phyloP scores from a whole-genome alignment of 2,888 invertebrate species.

The Deilephila elpenor region DNA sequence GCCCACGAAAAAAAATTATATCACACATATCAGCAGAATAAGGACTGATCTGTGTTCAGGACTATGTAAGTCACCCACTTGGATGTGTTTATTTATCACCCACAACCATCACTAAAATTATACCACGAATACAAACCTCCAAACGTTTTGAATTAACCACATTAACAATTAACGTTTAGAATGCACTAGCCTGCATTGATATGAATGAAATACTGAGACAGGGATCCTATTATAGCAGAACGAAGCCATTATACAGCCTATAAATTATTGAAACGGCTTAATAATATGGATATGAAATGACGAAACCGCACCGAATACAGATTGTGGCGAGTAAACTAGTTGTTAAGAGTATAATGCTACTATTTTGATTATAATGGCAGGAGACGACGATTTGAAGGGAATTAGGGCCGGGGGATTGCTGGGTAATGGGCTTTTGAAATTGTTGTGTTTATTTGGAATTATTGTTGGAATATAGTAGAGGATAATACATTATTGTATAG shows the following conservation, averaged over 20 bases:
- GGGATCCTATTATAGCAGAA: slow-evolving; percentile 9
- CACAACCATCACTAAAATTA: no score
- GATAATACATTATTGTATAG: no score
- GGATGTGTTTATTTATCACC: no score
- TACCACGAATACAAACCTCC: no score
- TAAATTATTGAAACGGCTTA: slow-evolving; percentile 22
- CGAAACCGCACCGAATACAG: background rate
- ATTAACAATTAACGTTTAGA: background rate
- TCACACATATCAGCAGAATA: no score
- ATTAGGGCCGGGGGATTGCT: background rate
- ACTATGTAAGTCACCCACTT: no score
- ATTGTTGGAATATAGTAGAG: background rate
- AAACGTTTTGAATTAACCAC: background rate
- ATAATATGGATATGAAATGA: slow-evolving; percentile 20
- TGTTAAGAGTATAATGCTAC: background rate
- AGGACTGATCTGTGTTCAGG: no score
- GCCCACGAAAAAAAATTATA: no score
- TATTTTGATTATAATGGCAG: slow-evolving; percentile 2
- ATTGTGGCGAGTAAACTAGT: slow-evolving; percentile 2
- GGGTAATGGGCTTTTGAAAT: background rate
- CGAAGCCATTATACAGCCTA: slow-evolving; percentile 6
- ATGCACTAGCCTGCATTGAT: background rate
- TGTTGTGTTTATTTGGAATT: background rate
- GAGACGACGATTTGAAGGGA: slow-evolving; percentile 12
- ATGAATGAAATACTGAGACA: slow-evolving; percentile 20